phyloP scores from a whole-genome alignment of 2,113 vertebrate species.

The Rostratula benghalensis region DNA sequence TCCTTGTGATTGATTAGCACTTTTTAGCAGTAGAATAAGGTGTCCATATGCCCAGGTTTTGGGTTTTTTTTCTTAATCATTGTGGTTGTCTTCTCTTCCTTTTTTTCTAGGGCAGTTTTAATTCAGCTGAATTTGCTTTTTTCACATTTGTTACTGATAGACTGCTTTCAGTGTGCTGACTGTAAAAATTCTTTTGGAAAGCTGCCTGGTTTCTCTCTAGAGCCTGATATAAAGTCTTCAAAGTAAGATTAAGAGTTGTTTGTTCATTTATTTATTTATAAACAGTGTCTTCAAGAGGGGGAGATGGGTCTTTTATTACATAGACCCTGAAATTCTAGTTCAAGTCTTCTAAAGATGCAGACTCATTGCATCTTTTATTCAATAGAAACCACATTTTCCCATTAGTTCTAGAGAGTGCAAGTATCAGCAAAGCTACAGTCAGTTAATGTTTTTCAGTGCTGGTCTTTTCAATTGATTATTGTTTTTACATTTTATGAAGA shows the following conservation, averaged over 20 bases:
- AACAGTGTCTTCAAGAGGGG: slow-evolving; percentile 51
- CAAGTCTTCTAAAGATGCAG: slow-evolving; percentile 7
- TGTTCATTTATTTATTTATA: slow-evolving; percentile 58
- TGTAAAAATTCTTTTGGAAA: slow-evolving; percentile 71
- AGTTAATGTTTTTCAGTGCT: background rate
- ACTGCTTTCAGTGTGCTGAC: slow-evolving; percentile 66
- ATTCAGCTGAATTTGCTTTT: slow-evolving; percentile 74
- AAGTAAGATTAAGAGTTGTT: slow-evolving; percentile 62
- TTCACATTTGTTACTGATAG: slow-evolving; percentile 62
- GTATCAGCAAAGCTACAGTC: background rate
- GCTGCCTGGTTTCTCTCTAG: slow-evolving; percentile 68
- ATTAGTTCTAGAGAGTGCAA: background rate
- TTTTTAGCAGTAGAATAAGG: slow-evolving; percentile 40
- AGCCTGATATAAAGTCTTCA: slow-evolving; percentile 69
- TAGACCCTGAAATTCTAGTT: slow-evolving; percentile 18
- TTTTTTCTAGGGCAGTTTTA: slow-evolving; percentile 43
- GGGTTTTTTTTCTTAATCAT: slow-evolving; percentile 7
- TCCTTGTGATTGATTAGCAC: slow-evolving; percentile 26
- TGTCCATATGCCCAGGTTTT: slow-evolving; percentile 14
- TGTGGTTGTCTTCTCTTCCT: background rate
- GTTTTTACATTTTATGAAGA: background rate
- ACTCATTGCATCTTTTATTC: background rate
- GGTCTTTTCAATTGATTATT: background rate
- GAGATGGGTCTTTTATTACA: slow-evolving; percentile 4
- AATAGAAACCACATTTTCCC: background rate